A percentile compares a stretch with the other conserved stretches of the same genome.
phyloP scores from a whole-genome alignment of 2,888 invertebrate genomes.

The Cephalotes varians region DNA sequence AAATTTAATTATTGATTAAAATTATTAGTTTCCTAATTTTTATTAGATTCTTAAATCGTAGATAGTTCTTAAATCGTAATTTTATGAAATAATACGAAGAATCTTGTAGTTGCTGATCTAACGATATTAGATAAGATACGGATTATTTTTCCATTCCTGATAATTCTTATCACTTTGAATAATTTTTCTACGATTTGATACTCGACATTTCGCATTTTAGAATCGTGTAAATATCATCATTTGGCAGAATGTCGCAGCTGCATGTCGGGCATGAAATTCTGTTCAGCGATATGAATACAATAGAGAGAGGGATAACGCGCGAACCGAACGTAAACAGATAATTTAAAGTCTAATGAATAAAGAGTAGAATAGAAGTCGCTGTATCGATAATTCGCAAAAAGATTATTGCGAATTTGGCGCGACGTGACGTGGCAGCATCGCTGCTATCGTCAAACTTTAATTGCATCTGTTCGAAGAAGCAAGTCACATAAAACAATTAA shows the following conservation, averaged over 20 bases:
- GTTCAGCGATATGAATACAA: slow-evolving; percentile 63
- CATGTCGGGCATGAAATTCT: slow-evolving; percentile 41
- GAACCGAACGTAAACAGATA: slow-evolving; percentile 20
- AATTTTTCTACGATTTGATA: background rate
- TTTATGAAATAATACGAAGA: background rate
- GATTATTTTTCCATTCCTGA: background rate
- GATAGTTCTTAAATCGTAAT: background rate
- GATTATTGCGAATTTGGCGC: slow-evolving; percentile 9
- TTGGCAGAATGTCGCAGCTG: background rate
- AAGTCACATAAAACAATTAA: background rate
- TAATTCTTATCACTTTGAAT: background rate
- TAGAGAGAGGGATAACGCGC: slow-evolving; percentile 39
- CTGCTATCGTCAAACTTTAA: slow-evolving; percentile 16
- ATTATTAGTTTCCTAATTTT: background rate
- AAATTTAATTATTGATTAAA: background rate
- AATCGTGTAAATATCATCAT: background rate
- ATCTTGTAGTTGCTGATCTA: background rate
- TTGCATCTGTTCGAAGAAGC: slow-evolving; percentile 17
- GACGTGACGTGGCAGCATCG: background rate
- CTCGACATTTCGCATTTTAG: background rate
- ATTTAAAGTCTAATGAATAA: slow-evolving; percentile 59
- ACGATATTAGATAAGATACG: background rate
- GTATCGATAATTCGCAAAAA: slow-evolving; percentile 21
- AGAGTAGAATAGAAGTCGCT: slow-evolving; percentile 15
- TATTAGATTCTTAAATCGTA: background rate